These are phyloP conservation scores for Meloidogyne chitwoodi DNA, from an alignment of 1,140 invertebrate genomes.

Conservation along the genomic window DNA sequence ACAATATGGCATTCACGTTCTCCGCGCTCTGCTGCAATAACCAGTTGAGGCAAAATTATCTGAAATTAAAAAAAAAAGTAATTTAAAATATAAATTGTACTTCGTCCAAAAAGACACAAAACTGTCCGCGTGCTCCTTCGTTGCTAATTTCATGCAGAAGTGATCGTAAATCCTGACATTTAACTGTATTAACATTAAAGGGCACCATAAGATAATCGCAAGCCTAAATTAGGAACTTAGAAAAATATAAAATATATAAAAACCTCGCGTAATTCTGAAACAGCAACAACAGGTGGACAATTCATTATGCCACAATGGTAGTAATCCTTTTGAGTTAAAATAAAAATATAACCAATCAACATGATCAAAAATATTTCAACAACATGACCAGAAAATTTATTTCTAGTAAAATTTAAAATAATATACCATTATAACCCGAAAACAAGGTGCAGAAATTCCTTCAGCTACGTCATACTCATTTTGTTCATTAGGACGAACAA, in stretches of 20 bases:
- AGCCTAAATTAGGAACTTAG: conserved; percentile 63
- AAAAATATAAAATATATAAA: background rate
- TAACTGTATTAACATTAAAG: conserved; percentile 89
- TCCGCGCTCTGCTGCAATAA: conserved; percentile 76
- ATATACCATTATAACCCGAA: conserved; percentile 79
- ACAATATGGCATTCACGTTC: conserved; percentile 74
- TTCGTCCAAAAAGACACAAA: conserved; percentile 90
- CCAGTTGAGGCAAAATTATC: conserved; percentile 90
- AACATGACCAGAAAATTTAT: background rate
- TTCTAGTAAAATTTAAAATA: background rate
- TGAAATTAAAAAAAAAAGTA: background rate
- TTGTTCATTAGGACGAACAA: conserved; percentile 74
- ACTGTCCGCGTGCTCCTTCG: conserved; percentile 92
- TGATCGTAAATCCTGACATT: conserved; percentile 87
- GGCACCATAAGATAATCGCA: conserved; percentile 97
- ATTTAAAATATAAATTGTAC: background rate
- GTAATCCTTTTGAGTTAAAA: conserved; percentile 70
- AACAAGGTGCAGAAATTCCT: conserved; percentile 89
- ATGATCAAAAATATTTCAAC: too few relatives aligned
- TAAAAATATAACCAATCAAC: background rate
- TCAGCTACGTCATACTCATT: conserved; percentile 98
- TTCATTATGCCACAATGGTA: conserved; percentile 83
- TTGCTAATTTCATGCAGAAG: conserved; percentile 95
- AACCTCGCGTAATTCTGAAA: conserved; percentile 83
- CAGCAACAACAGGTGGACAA: conserved; percentile 77